These are phyloP conservation scores for Channa maculata DNA, from an alignment of 2,113 vertebrate genomes.

Conservation along the genomic window DNA sequence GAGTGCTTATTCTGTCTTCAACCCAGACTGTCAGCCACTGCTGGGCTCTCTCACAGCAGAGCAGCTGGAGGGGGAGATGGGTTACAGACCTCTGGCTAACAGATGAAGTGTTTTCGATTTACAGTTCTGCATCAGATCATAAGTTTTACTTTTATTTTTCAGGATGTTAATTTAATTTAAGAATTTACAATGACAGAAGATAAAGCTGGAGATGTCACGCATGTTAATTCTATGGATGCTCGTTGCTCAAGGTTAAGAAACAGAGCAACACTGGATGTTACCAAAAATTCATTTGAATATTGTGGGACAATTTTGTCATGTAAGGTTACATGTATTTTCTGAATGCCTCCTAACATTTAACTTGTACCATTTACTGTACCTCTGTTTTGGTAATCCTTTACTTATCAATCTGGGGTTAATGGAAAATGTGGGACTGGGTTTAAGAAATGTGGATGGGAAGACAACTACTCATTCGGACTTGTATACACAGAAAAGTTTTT, in stretches of 20 bases:
- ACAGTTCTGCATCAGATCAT: constrained; percentile 3
- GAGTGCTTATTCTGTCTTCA: constrained; percentile 97
- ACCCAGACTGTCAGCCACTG: constrained; percentile 91
- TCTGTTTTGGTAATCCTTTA: background rate
- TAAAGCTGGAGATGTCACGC: background rate
- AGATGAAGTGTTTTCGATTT: constrained; percentile 55
- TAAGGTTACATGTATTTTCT: background rate
- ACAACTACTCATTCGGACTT: background rate
- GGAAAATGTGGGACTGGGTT: background rate
- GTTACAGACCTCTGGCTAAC: constrained; percentile 81
- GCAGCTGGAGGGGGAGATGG: constrained; percentile 93
- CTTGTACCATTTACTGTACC: too few relatives aligned
- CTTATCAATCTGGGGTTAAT: background rate
- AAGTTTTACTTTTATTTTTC: background rate
- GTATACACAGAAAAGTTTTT: background rate
- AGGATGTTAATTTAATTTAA: background rate
- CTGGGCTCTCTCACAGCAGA: constrained; percentile 91
- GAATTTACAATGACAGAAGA: background rate
- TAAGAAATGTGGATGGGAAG: background rate
- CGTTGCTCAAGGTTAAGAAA: too few relatives aligned
- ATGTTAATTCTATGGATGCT: background rate
- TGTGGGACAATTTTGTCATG: background rate
- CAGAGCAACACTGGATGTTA: too few relatives aligned
- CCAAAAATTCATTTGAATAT: too few relatives aligned
- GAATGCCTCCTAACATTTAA: background rate